These are phyloP conservation scores for Scaptomyza montana DNA, from an alignment of 1,140 invertebrate genomes.

Conservation along the genomic window DNA sequence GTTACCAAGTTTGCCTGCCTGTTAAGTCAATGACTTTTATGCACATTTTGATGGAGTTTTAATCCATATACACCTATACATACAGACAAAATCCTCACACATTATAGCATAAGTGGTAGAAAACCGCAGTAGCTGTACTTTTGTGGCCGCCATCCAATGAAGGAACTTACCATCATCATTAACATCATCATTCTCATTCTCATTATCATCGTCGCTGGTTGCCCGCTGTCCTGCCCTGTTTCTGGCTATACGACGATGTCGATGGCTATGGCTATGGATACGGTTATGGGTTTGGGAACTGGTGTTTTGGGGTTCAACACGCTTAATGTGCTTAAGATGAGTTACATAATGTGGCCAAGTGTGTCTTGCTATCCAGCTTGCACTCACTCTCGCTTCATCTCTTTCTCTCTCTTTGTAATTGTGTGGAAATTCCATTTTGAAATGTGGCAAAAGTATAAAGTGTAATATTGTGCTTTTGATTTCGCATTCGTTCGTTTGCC, in stretches of 20 bases:
- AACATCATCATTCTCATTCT: neutral
- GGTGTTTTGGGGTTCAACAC: conserved; percentile 21
- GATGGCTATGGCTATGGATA: neutral
- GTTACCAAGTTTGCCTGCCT: conserved; percentile 31
- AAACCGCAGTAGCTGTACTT: conserved; percentile 62
- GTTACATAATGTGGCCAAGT: conserved; percentile 68
- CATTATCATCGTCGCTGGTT: conserved; percentile 26
- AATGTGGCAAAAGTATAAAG: conserved; percentile 78
- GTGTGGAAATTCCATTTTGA: conserved; percentile 71
- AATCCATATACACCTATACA: conserved; percentile 56
- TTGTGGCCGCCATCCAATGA: conserved; percentile 40
- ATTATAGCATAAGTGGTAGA: conserved; percentile 15
- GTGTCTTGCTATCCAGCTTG: conserved; percentile 18
- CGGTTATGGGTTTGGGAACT: neutral
- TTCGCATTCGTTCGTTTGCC: conserved; percentile 38
- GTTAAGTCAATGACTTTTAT: conserved; percentile 82
- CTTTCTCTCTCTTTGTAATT: conserved; percentile 7
- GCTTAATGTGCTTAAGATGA: conserved; percentile 80
- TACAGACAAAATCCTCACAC: neutral
- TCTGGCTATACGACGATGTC: neutral
- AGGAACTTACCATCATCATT: conserved; percentile 14
- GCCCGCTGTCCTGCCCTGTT: conserved; percentile 17
- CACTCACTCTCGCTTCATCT: conserved; percentile 6
- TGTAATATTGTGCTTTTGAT: conserved; percentile 75
- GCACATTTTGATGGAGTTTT: conserved; percentile 81